These are phyloP conservation scores for Manis pentadactyla DNA, from an alignment of 2,797 vertebrate species.

Conservation along the genomic window DNA sequence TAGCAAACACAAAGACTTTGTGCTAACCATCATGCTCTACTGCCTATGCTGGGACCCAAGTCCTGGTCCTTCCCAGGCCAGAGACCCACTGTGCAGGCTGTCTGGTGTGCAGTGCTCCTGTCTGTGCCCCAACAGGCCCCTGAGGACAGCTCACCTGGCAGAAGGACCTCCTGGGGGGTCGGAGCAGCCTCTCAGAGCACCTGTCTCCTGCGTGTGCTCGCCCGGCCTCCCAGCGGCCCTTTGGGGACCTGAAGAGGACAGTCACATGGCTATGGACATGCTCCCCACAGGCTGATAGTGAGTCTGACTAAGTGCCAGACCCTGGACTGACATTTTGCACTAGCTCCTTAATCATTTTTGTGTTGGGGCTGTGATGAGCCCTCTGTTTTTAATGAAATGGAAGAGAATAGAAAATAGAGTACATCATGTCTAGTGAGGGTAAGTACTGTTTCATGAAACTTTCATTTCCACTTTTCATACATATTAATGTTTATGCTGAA, in stretches of 20 bases:
- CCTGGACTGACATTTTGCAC: fast-evolving
- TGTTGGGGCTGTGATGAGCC: background rate
- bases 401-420: background rate
- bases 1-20: background rate
- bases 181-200: fast-evolving
- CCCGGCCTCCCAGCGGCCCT: too few relatives aligned
- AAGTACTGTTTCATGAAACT: background rate
- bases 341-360: background rate
- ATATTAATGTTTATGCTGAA: background rate
- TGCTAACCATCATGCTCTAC: background rate
- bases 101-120: background rate
- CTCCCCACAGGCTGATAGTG: too few relatives aligned
- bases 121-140: fast-evolving
- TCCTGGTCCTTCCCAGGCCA: background rate
- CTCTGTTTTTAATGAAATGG: background rate
- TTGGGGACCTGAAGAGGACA: background rate
- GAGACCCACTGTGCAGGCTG: background rate
- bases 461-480: background rate
- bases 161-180: background rate
- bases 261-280: fast-evolving
- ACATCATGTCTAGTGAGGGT: background rate
- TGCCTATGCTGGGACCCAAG: background rate
- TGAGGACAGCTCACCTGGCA: background rate
- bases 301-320: background rate
- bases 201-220: background rate